phyloP scores from a whole-genome alignment of 2,113 vertebrate species.

The Scomber japonicus region DNA sequence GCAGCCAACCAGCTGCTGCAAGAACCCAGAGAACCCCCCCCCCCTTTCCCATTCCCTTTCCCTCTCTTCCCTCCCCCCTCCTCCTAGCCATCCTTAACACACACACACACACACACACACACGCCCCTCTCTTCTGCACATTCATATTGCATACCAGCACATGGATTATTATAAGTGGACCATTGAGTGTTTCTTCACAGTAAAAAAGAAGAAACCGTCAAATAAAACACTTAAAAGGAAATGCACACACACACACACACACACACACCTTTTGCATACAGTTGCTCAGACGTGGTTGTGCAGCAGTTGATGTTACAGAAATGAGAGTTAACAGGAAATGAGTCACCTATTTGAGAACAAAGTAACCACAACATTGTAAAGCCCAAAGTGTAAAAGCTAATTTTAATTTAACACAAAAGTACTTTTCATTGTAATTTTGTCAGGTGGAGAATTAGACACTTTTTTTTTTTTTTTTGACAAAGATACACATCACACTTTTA shows the following conservation, averaged over 20 bases:
- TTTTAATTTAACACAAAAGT: no score
- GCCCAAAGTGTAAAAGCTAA: not conserved
- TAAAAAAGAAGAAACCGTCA: not conserved
- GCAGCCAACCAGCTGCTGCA: conserved; percentile 81
- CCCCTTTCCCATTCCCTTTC: no score
- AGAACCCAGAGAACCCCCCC: conserved; percentile 47
- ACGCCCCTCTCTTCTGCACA: conserved; percentile 30
- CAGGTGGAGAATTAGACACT: no score
- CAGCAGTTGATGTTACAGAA: conserved; percentile 27
- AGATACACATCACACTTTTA: not conserved
- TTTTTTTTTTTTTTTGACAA: not conserved
- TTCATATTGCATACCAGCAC: conserved; percentile 67
- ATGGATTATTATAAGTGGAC: conserved; percentile 57
- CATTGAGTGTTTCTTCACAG: conserved; percentile 21
- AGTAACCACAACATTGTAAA: conserved; percentile 24
- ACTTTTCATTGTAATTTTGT: no score
- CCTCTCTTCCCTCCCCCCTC: not conserved
- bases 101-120: conserved; percentile 12
- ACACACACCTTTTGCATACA: not conserved
- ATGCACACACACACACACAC: conserved; percentile 24
- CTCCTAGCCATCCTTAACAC: conserved; percentile 25
- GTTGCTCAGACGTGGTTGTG: conserved; percentile 5
- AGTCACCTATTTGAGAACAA: conserved; percentile 51
- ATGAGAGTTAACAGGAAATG: conserved; percentile 55
- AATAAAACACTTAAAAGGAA: not conserved